These are phyloP conservation scores for Leptinotarsa defecta DNA, from an alignment of 1,140 invertebrate species.

Conservation along the genomic window DNA sequence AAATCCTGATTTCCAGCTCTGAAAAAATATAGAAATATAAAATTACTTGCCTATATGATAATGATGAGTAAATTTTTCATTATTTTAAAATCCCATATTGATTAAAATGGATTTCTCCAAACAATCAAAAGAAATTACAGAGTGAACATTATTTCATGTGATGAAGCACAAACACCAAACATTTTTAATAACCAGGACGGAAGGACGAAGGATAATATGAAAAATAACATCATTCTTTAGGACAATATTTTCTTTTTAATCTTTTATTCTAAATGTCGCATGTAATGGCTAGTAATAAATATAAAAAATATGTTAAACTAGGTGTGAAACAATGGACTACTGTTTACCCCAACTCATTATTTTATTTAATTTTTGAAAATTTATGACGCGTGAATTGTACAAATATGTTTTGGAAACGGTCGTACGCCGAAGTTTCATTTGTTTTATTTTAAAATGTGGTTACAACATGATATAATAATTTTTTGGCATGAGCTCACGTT, in stretches of 20 bases:
- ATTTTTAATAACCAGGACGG: neutral
- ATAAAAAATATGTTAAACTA: constrained; percentile 9
- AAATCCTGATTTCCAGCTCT: too few relatives aligned
- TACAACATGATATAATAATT: neutral
- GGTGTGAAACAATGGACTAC: neutral
- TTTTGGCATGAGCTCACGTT: neutral
- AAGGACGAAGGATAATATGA: neutral
- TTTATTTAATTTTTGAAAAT: constrained; percentile 1
- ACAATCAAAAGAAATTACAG: too few relatives aligned
- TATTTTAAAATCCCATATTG: too few relatives aligned
- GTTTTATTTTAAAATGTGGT: constrained; percentile 1
- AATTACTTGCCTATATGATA: too few relatives aligned
- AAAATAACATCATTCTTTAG: constrained; percentile 1
- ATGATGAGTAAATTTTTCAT: too few relatives aligned
- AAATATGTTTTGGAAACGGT: neutral
- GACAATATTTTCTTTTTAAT: neutral
- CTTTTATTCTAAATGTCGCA: neutral
- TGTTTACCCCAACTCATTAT: neutral
- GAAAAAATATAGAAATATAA: too few relatives aligned
- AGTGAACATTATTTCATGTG: too few relatives aligned
- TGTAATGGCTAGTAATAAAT: constrained; percentile 3
- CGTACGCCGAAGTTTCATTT: neutral
- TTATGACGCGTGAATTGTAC: neutral
- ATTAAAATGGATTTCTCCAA: too few relatives aligned
- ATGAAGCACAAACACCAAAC: too few relatives aligned